phyloP scores from a whole-genome alignment of 2,888 invertebrate species.

The Drosophila pseudotalamancana region DNA sequence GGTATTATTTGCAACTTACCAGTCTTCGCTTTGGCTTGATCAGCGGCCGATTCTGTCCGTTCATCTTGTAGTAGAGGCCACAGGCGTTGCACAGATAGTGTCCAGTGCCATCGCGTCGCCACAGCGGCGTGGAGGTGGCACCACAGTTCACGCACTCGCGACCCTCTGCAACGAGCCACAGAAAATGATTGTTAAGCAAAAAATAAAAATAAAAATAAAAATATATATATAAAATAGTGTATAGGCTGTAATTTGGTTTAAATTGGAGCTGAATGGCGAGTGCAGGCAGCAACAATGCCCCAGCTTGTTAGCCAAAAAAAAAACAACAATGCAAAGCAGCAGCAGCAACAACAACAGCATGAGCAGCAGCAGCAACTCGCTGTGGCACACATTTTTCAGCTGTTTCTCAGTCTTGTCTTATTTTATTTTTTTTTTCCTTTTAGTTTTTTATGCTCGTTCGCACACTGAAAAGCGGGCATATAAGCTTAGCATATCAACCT shows the following conservation, averaged over 20 bases:
- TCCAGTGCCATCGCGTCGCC: constrained; percentile 98
- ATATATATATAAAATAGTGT: constrained; percentile 1
- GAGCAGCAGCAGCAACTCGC: constrained; percentile 27
- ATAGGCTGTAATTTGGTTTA: constrained; percentile 4
- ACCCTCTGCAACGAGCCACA: constrained; percentile 89
- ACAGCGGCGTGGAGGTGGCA: constrained; percentile 98
- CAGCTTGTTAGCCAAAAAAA: constrained; percentile 44
- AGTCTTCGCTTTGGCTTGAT: constrained; percentile 99
- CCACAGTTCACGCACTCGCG: constrained; percentile 99
- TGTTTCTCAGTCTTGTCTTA: constrained; percentile 61
- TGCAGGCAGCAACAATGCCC: constrained; percentile 48
- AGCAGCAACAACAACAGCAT: constrained; percentile 16
- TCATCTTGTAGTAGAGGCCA: constrained; percentile 99
- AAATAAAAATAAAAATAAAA: constrained; percentile 1
- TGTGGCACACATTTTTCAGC: constrained; percentile 67
- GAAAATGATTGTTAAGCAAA: constrained; percentile 4
- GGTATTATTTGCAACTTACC: constrained; percentile 94
- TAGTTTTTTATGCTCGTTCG: background rate
- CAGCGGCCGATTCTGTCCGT: constrained; percentile 98
- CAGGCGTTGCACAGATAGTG: constrained; percentile 99
- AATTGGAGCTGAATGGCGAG: constrained; percentile 16
- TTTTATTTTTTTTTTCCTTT: constrained; percentile 9
- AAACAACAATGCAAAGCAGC: constrained; percentile 16
- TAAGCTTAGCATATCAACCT: too few species aligned
- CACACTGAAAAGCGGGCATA: background rate